Evolutionary conservation across 2,113 vertebrate genomes (phyloP).

Genomic region (Phycodurus eques): DNA sequence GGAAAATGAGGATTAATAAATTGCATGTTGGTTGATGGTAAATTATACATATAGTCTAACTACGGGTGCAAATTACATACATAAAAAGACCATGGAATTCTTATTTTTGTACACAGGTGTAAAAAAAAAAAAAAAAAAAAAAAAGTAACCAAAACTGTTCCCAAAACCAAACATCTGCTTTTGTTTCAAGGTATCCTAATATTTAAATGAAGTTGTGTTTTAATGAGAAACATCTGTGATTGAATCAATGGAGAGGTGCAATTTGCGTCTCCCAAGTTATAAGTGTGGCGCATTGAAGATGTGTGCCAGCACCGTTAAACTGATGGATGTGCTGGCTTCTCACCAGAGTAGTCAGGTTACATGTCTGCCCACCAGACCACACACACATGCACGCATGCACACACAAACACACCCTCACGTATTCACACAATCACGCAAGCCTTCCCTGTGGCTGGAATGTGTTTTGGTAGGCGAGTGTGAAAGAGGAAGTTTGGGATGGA

Average conservation of each 20-base stretch:
- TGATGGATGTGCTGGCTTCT: conserved; percentile 29
- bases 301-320: conserved; percentile 21
- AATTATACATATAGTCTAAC: background rate
- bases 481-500: conserved; percentile 36
- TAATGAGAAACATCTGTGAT: conserved; percentile 20
- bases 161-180: background rate
- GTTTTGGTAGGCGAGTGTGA: conserved; percentile 47
- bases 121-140: too few relatives aligned
- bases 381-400: conserved; percentile 37
- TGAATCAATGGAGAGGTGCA: background rate
- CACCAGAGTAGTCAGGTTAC: conserved; percentile 47
- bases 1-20: too few relatives aligned
- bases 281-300: conserved; percentile 13
- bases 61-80: background rate
- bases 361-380: conserved; percentile 51
- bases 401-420: conserved; percentile 46
- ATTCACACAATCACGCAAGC: conserved; percentile 43
- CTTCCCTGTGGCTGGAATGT: conserved; percentile 59
- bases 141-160: background rate
- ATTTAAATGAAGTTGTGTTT: conserved; percentile 7
- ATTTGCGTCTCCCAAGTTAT: background rate
- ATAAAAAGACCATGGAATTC: background rate
- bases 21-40: too few relatives aligned
- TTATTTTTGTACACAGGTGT: background rate
- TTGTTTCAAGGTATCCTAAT: conserved; percentile 4